A percentile compares a stretch with the other conserved stretches of the same genome.
phyloP scores from a whole-genome alignment of 92 coral and sea anemone genomes.

The Heteractis magnifica region DNA sequence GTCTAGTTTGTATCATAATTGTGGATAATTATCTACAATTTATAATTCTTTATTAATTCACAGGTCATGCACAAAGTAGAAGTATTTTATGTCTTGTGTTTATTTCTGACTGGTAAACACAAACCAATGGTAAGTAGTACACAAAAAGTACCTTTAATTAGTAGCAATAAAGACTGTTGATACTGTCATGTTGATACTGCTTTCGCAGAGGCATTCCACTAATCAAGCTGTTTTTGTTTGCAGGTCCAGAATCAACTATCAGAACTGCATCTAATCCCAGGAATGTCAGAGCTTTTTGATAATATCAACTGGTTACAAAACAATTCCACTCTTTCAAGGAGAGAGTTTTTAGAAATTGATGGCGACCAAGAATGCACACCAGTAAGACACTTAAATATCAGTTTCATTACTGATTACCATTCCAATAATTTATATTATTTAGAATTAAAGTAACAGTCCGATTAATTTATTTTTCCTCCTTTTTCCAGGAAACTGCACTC shows the following conservation, averaged over 20 bases:
- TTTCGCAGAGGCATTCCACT: too few relatives aligned
- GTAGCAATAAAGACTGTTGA: background rate
- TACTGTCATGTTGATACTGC: background rate
- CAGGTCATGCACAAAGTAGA: constrained; percentile 90
- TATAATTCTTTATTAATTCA: too few relatives aligned
- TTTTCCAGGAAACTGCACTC: constrained; percentile 76
- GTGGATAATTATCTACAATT: too few relatives aligned
- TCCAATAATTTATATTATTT: background rate
- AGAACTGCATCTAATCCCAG: constrained; percentile 76
- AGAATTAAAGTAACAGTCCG: background rate
- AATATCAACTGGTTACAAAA: constrained; percentile 69
- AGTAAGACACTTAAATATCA: constrained; percentile 29
- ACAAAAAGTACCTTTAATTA: background rate
- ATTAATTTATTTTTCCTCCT: too few relatives aligned
- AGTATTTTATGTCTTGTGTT: constrained; percentile 90
- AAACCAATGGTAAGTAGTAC: constrained; percentile 72
- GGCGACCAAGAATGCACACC: constrained; percentile 81
- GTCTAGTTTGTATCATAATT: too few relatives aligned
- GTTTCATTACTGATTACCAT: background rate
- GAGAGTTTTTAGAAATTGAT: constrained; percentile 40
- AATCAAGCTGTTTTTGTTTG: background rate
- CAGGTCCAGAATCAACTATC: constrained; percentile 87
- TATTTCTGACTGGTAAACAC: constrained; percentile 93
- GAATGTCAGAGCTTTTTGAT: constrained; percentile 85
- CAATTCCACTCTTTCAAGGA: constrained; percentile 35